A percentile compares a stretch with the other conserved stretches of the same genome.
phyloP scores from a whole-genome alignment of 2,797 vertebrate species.

The Cuniculus paca region DNA sequence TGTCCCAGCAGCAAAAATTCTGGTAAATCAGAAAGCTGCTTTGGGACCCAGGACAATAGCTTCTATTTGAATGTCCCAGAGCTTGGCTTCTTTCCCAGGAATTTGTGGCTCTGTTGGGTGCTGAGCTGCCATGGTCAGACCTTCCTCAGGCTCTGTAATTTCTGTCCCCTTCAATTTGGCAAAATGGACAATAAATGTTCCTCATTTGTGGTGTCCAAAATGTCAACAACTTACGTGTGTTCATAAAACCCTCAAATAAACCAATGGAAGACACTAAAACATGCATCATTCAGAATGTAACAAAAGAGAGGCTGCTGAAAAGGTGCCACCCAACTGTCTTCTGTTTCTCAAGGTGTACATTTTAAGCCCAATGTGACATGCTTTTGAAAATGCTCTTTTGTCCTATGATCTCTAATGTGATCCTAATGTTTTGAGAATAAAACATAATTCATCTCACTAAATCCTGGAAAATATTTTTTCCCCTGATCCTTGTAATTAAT shows the following conservation, averaged over 20 bases:
- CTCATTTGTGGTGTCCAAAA: slow-evolving; percentile 44
- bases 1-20: background rate
- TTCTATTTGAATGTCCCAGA: background rate
- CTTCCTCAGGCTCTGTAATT: background rate
- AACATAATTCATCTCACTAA: slow-evolving; percentile 4
- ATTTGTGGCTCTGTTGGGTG: background rate
- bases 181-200: slow-evolving; percentile 49
- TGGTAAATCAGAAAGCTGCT: background rate
- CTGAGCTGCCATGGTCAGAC: background rate
- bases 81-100: background rate
- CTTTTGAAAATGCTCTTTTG: background rate
- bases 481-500: background rate
- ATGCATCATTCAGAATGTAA: background rate
- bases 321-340: background rate
- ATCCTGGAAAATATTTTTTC: background rate
- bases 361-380: background rate
- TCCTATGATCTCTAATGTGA: background rate
- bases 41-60: background rate
- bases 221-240: slow-evolving; percentile 48
- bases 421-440: background rate
- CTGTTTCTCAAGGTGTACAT: slow-evolving; percentile 51
- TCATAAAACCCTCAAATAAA: slow-evolving; percentile 64
- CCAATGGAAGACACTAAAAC: background rate
- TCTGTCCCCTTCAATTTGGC: slow-evolving; percentile 5
- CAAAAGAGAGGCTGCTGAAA: background rate